These are phyloP conservation scores for Oreotragus oreotragus DNA, from an alignment of 2,113 vertebrate genomes.

Conservation along the genomic window DNA sequence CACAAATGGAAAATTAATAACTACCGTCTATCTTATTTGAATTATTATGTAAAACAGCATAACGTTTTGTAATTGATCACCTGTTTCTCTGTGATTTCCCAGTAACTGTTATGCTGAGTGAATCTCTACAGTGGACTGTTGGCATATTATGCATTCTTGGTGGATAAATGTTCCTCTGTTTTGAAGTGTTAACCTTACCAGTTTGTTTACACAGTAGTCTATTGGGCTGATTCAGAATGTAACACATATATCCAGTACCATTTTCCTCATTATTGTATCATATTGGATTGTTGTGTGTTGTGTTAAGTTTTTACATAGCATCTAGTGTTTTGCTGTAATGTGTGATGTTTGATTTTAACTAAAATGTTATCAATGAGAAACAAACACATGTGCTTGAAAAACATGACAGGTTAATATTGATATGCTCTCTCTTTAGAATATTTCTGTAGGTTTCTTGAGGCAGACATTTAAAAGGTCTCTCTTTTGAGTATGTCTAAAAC, in stretches of 20 bases:
- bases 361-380: conserved; percentile 81
- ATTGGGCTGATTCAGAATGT: conserved; percentile 87
- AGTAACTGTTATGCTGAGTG: conserved; percentile 77
- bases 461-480: conserved; percentile 1
- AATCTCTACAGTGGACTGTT: conserved; percentile 77
- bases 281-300: conserved; percentile 60
- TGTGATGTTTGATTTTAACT: conserved; percentile 74
- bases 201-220: conserved; percentile 89
- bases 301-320: conserved; percentile 79
- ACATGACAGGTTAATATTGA: conserved; percentile 76
- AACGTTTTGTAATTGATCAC: conserved; percentile 81
- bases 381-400: conserved; percentile 79
- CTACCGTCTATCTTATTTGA: conserved; percentile 78
- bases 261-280: conserved; percentile 76
- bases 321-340: conserved; percentile 65
- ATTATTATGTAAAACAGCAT: conserved; percentile 80
- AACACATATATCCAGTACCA: conserved; percentile 79
- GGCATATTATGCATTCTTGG: conserved; percentile 83
- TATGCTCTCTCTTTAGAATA: conserved; percentile 68
- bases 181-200: conserved; percentile 86
- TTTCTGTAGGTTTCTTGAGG: conserved; percentile 54
- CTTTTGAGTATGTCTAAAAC: conserved; percentile 40
- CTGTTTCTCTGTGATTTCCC: conserved; percentile 79
- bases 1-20: conserved; percentile 77
- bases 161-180: conserved; percentile 83